Evolutionary conservation across 2,113 vertebrate genomes (phyloP), one percentile per base, ranked within the genome.

Genomic region (Pteronura brasiliensis): DNA sequence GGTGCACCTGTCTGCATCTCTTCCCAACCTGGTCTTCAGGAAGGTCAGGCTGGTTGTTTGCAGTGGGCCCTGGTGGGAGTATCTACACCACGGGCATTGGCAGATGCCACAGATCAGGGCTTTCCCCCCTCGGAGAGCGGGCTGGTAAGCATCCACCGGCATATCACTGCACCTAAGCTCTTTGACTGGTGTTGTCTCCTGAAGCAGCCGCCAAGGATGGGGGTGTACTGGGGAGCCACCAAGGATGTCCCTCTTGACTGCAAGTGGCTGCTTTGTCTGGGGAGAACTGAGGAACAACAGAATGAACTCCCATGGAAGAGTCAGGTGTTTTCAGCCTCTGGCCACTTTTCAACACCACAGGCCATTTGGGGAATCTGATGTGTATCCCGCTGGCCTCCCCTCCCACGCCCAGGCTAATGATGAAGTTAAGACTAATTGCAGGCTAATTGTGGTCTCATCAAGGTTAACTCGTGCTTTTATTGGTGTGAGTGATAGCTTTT

Each of bases 401-500:
- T 36, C 39, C 52, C 14, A 23, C 4, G 1, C 21, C 47, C 63
- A 25, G 59, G 98, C 93, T 94, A 81, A 72, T 47, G 86, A 59
- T 15, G 77, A 69, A 52, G 57, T 25, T 21, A 39, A 86, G 88
- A 84, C 85, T 71, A n/a, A n/a, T 76, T 59, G 44, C 8, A 7
- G 18, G 84, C 84, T 97, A 80, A 97, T 42, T 88, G 96, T 81
- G 63, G 93, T 79, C 88, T 91, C n/a, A 2, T 93, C 86, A 71
- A 96, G 94, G 94, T 80, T 94, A 97, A 88, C 2, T 0, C 12
- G 87, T 8, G 20, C 76, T 81, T 95, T 95, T 59, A 94, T 39
- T 59, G 61, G 69, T n/a, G 83, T 93, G 80, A 94, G 36, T 52
- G 84, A 94, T 69, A 27, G 92, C 80, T 94, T 31, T 42, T 4